Conservation (phyloP, 2,888 invertebrate genomes). For the Campopleginae sp. region DNA sequence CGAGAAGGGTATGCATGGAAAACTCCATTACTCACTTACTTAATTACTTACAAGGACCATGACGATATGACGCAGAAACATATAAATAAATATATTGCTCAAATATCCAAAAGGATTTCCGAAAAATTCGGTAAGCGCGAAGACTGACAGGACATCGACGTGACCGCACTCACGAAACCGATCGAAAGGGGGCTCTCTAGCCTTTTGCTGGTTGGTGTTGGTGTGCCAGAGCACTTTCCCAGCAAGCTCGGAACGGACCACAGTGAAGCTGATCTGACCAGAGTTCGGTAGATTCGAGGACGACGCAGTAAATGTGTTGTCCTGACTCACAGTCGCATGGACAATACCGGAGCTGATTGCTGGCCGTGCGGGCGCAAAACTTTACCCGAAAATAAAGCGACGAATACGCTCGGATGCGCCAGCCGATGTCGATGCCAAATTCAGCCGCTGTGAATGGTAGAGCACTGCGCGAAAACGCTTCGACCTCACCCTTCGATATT, state of each 20-base stretch:
- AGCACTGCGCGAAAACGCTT: conserved; percentile 49
- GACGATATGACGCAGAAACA: background rate
- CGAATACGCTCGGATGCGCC: conserved; percentile 72
- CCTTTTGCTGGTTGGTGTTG: conserved; percentile 28
- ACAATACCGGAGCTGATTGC: conserved; percentile 82
- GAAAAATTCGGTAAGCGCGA: conserved; percentile 70
- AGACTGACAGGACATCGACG: conserved; percentile 38
- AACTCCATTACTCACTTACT: no score
- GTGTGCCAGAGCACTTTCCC: conserved; percentile 12
- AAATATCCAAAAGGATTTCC: conserved; percentile 74
- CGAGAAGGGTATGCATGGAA: no score
- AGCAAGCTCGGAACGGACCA: conserved; percentile 9
- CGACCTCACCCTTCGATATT: conserved; percentile 38
- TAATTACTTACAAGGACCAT: background rate
- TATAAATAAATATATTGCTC: background rate
- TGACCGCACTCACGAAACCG: conserved; percentile 49
- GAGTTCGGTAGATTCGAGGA: conserved; percentile 32
- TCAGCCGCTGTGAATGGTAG: conserved; percentile 75
- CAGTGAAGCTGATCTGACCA: conserved; percentile 45
- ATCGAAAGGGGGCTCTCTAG: conserved; percentile 7
- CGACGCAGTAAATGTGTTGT: conserved; percentile 67
- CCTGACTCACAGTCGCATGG: conserved; percentile 64
- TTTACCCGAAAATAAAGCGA: conserved; percentile 81
- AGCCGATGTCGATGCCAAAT: conserved; percentile 75
- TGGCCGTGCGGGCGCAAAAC: conserved; percentile 79